phyloP scores from a whole-genome alignment of 2,113 vertebrate species.

The Protomyctophum bolini region DNA sequence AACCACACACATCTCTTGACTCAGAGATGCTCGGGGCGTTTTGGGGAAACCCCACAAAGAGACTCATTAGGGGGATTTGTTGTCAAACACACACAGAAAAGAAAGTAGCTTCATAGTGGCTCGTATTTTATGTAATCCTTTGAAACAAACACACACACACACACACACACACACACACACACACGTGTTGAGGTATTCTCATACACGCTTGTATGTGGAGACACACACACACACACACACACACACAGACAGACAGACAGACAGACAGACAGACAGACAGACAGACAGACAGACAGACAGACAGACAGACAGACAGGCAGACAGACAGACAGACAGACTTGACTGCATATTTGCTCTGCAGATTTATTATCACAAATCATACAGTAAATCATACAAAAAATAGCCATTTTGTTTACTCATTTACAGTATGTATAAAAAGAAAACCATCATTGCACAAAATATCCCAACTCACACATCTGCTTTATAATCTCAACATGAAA shows the following conservation, averaged over 20 bases:
- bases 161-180: background rate
- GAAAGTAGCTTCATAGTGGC: background rate
- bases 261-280: no score
- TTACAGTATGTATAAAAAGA: background rate
- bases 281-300: background rate
- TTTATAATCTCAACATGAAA: background rate
- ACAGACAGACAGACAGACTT: no score
- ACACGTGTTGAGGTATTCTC: no score
- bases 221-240: background rate
- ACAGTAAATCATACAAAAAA: no score
- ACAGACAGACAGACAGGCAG: background rate
- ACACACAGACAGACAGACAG: background rate
- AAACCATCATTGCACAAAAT: no score
- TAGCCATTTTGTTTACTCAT: background rate
- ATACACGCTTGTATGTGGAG: no score
- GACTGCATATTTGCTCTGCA: background rate
- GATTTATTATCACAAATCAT: background rate
- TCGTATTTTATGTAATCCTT: background rate
- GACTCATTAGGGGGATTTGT: conserved; percentile 16
- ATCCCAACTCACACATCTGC: conserved; percentile 3
- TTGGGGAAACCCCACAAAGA: background rate
- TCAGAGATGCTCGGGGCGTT: background rate
- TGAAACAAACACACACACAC: background rate
- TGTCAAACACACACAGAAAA: conserved; percentile 4
- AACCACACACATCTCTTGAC: background rate